phyloP scores from a whole-genome alignment of 2,888 invertebrate genomes.

The Tinea pellionella region DNA sequence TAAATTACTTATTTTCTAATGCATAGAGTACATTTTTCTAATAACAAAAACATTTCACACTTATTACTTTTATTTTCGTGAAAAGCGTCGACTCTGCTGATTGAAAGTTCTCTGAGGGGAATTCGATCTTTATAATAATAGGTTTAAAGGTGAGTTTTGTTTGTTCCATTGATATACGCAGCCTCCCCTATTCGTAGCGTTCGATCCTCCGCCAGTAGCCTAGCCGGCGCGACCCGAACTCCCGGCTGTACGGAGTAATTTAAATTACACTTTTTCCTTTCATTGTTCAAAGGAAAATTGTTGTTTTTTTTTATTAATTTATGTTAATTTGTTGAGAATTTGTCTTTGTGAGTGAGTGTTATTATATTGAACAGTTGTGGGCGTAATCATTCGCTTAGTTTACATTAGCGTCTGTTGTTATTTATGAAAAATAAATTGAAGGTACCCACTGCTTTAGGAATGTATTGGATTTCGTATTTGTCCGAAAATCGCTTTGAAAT shows the following conservation, averaged over 20 bases:
- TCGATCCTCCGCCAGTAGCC: constrained; percentile 64
- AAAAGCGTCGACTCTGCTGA: not conserved
- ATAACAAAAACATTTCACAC: not conserved
- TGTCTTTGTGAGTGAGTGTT: not conserved
- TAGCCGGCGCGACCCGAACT: constrained; percentile 58
- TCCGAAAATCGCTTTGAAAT: not conserved
- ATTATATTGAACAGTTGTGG: not conserved
- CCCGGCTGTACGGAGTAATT: constrained; percentile 18
- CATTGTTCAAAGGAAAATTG: constrained; percentile 42
- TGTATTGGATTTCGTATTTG: constrained; percentile 8
- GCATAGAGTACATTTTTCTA: not conserved
- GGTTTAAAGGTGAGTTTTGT: constrained; percentile 26
- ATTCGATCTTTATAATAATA: not conserved
- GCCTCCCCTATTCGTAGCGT: constrained; percentile 62
- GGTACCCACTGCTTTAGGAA: constrained; percentile 1
- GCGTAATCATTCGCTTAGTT: not conserved
- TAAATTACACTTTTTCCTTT: constrained; percentile 55
- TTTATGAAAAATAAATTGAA: not conserved
- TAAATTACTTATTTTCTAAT: not conserved
- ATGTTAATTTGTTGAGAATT: too few species aligned
- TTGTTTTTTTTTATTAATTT: constrained; percentile 25
- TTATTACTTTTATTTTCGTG: not conserved
- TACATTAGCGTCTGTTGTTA: constrained; percentile 8
- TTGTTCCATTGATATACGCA: constrained; percentile 42
- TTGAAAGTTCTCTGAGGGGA: not conserved